These are phyloP conservation scores for Sardina pilchardus DNA, from an alignment of 2,113 vertebrate species.

Conservation along the genomic window DNA sequence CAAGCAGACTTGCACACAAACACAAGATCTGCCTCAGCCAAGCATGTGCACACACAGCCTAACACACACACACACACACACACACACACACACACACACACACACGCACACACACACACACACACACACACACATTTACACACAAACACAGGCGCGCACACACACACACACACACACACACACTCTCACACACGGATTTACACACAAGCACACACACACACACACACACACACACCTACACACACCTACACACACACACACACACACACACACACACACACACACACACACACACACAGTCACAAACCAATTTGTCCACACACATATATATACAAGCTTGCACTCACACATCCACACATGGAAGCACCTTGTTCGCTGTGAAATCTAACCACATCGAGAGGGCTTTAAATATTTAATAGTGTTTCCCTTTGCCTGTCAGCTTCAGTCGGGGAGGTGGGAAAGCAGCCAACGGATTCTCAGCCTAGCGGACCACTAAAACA, in stretches of 20 bases:
- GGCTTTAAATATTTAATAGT: slow-evolving; percentile 65
- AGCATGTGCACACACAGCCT: background rate
- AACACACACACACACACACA: background rate
- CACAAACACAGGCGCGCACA: no score
- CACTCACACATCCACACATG: slow-evolving; percentile 22
- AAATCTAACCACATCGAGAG: slow-evolving; percentile 41
- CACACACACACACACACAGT: slow-evolving; percentile 22
- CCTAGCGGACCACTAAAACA: background rate
- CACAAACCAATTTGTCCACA: slow-evolving; percentile 21
- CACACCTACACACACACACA: slow-evolving; percentile 14
- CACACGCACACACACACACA: slow-evolving; percentile 33
- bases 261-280: slow-evolving; percentile 8
- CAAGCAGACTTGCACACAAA: slow-evolving; percentile 23
- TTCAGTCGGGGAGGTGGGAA: background rate
- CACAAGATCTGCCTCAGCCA: background rate
- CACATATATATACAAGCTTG: slow-evolving; percentile 23
- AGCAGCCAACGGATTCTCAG: background rate
- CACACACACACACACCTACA: background rate
- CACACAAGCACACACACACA: background rate
- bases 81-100: slow-evolving; percentile 36
- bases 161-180: no score
- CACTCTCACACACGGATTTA: background rate
- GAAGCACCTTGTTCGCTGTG: slow-evolving; percentile 13
- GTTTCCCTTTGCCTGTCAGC: slow-evolving; percentile 64
- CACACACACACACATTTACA: slow-evolving; percentile 15